Evolutionary conservation across 2,888 invertebrate genomes (phyloP).

Genomic region (Coelogynopora nodosa): DNA sequence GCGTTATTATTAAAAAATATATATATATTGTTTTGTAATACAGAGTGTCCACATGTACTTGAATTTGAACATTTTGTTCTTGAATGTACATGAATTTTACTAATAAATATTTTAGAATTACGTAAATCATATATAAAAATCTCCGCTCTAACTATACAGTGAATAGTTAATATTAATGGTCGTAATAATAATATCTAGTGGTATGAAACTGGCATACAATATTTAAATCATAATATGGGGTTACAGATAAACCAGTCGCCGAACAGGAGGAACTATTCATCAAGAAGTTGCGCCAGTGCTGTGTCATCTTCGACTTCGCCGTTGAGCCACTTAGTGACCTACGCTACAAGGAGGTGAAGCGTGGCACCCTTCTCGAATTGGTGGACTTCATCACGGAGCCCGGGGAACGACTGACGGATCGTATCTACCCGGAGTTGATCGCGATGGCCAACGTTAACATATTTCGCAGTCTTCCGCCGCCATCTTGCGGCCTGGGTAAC

Average conservation of each 20-base stretch:
- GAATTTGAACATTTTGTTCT: too few relatives aligned
- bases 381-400: conserved; percentile 88
- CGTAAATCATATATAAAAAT: too few relatives aligned
- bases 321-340: conserved; percentile 84
- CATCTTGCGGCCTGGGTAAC: conserved; percentile 68
- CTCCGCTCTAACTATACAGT: too few relatives aligned
- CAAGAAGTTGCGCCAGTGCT: conserved; percentile 93
- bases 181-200: too few relatives aligned
- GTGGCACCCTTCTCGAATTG: conserved; percentile 91
- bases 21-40: too few relatives aligned
- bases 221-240: too few relatives aligned
- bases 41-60: too few relatives aligned
- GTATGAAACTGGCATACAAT: too few relatives aligned
- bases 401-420: conserved; percentile 88
- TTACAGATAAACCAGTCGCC: conserved; percentile 66
- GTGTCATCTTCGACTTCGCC: conserved; percentile 96
- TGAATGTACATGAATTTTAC: too few relatives aligned
- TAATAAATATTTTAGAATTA: too few relatives aligned
- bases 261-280: conserved; percentile 94
- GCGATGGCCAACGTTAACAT: conserved; percentile 79
- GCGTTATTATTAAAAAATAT: too few relatives aligned
- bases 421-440: conserved; percentile 94
- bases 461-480: conserved; percentile 94
- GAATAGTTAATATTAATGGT: too few relatives aligned
- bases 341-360: conserved; percentile 97